Conservation (phyloP, 1,140 invertebrate genomes). For the Drosophila grimshawi region DNA sequence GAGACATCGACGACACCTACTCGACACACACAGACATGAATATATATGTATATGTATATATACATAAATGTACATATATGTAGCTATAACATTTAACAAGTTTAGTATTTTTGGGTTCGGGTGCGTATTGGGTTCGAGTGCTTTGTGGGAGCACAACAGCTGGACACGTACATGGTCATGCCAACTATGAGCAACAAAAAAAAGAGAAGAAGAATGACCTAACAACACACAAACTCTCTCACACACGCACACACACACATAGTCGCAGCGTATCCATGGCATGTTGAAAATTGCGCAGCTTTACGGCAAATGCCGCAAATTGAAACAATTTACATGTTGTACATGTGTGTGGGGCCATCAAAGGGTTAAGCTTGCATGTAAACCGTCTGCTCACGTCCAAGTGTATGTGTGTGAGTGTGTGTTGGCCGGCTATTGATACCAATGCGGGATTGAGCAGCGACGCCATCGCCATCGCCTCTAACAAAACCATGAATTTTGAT, state of each 20-base stretch:
- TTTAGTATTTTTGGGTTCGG: constrained; percentile 70
- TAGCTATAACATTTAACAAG: constrained; percentile 74
- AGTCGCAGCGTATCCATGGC: constrained; percentile 61
- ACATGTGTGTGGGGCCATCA: constrained; percentile 76
- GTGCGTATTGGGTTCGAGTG: constrained; percentile 46
- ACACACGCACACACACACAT: constrained; percentile 20
- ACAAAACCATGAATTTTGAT: constrained; percentile 83
- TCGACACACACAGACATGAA: constrained; percentile 21
- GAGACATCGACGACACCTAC: constrained; percentile 49
- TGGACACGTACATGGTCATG: constrained; percentile 58
- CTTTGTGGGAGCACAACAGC: constrained; percentile 69
- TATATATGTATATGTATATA: background rate
- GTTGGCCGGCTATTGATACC: constrained; percentile 66
- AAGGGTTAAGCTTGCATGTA: constrained; percentile 80
- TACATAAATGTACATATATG: constrained; percentile 22
- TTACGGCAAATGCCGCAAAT: constrained; percentile 82
- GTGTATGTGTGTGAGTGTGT: constrained; percentile 21
- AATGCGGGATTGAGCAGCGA: constrained; percentile 47
- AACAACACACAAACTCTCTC: background rate
- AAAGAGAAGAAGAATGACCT: background rate
- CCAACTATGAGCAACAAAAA: constrained; percentile 60
- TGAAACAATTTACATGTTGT: constrained; percentile 83
- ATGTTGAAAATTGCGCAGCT: constrained; percentile 81
- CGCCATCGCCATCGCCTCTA: constrained; percentile 50
- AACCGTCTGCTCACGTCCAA: constrained; percentile 38